Percentiles rank a stretch among this genome's conserved stretches.
Evolutionary conservation across 2,113 vertebrate species (phyloP).

Genomic region (Actenoides lindsayi): DNA sequence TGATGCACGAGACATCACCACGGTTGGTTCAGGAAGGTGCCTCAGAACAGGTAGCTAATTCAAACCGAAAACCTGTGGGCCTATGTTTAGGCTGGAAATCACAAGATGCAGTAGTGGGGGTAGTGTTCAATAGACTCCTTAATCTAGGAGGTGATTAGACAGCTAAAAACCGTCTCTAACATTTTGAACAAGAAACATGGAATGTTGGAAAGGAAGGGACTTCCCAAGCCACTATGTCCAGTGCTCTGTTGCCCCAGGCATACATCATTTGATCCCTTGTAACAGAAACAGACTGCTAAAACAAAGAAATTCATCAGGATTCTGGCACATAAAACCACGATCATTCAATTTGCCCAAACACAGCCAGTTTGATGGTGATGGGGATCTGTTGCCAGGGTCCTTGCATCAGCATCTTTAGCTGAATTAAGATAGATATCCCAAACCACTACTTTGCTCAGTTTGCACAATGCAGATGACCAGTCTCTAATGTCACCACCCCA

Average conservation of each 20-base stretch:
- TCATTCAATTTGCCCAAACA: neutral
- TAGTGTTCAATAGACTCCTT: no score
- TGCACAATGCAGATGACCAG: neutral
- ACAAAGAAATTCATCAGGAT: accelerated
- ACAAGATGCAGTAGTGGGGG: neutral
- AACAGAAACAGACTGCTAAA: neutral
- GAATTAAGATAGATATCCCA: neutral
- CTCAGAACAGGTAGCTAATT: neutral
- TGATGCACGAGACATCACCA: neutral
- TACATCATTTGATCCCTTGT: neutral
- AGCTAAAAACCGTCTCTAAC: neutral
- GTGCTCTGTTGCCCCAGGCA: neutral
- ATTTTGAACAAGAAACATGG: neutral
- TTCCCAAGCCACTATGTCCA: neutral
- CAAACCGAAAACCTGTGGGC: neutral
- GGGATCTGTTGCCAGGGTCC: neutral
- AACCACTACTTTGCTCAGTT: neutral
- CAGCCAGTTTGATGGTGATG: neutral
- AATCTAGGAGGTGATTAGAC: neutral
- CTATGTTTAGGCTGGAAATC: neutral
- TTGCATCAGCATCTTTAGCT: neutral
- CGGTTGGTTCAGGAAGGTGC: neutral
- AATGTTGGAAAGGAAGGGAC: neutral
- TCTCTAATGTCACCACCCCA: neutral
- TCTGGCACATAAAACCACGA: neutral